These are phyloP conservation scores for Notocelia uddmanniana DNA, from an alignment of 2,888 invertebrate species.

Conservation along the genomic window DNA sequence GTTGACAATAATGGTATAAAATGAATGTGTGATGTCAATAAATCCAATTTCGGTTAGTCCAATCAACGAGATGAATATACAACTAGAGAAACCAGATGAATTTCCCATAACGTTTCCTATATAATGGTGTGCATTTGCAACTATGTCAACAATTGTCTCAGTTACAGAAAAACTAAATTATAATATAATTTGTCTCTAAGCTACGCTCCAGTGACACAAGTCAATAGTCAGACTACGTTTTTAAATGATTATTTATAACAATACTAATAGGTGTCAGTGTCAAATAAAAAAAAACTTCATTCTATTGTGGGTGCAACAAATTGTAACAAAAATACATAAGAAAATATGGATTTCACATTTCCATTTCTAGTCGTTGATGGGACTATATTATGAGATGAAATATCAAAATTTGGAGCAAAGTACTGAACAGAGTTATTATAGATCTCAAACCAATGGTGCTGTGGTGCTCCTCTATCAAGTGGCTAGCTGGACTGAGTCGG, in stretches of 20 bases:
- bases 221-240: too few species aligned
- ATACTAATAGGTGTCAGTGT: too few species aligned
- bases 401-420: constrained; percentile 1
- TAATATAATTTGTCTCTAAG: too few species aligned
- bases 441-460: constrained; percentile 77
- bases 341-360: not conserved
- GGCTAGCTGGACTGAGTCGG: constrained; percentile 78
- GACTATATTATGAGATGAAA: not conserved
- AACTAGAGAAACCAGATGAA: not conserved
- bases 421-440: constrained; percentile 61
- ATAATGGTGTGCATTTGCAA: too few species aligned
- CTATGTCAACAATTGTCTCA: too few species aligned
- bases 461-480: constrained; percentile 78
- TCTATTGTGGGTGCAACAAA: not conserved
- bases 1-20: constrained; percentile 6
- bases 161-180: not conserved
- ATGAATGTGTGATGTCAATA: not conserved
- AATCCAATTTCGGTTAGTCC: constrained; percentile 15
- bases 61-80: constrained; percentile 18
- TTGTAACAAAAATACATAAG: not conserved
- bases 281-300: not conserved
- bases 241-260: too few species aligned
- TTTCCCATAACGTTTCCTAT: not conserved
- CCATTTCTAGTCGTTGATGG: constrained; percentile 1
- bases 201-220: too few species aligned